These are phyloP conservation scores for Resseliella maxima DNA, from an alignment of 2,888 invertebrate species.

Conservation along the genomic window DNA sequence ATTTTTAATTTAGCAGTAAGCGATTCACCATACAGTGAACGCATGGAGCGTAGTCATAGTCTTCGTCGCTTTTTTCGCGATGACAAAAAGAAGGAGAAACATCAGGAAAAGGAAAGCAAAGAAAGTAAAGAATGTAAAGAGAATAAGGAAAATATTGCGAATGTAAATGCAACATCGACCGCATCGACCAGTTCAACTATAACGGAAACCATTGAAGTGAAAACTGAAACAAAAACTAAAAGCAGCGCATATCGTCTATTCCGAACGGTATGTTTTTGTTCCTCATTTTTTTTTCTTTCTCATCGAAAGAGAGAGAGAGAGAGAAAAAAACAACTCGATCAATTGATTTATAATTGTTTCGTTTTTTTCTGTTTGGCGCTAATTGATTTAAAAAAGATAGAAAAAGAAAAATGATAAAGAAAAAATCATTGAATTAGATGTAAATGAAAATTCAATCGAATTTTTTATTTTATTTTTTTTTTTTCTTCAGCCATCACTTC, in stretches of 20 bases:
- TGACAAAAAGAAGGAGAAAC: not conserved
- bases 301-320: no score
- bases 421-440: not conserved
- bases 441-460: not conserved
- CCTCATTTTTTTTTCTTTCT: not conserved
- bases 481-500: slow-evolving; percentile 65
- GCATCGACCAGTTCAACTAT: slow-evolving; percentile 61
- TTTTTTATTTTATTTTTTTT: not conserved
- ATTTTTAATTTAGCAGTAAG: slow-evolving; percentile 57
- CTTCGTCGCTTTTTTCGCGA: slow-evolving; percentile 67
- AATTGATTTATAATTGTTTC: no score
- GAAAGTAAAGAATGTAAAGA: slow-evolving; percentile 51
- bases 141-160: slow-evolving; percentile 57
- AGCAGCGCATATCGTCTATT: slow-evolving; percentile 59
- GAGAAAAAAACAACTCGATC: no score
- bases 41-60: slow-evolving; percentile 65
- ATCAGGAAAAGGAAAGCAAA: slow-evolving; percentile 27
- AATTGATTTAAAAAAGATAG: no score
- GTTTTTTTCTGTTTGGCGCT: no score
- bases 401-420: no score
- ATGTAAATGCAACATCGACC: slow-evolving; percentile 62
- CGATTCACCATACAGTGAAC: slow-evolving; percentile 59
- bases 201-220: not conserved
- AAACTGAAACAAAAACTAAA: slow-evolving; percentile 46
- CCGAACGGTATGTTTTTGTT: slow-evolving; percentile 59